Base-by-base conservation (phyloP, 2,888 invertebrate species). In the Achlya flavicornis region DNA sequence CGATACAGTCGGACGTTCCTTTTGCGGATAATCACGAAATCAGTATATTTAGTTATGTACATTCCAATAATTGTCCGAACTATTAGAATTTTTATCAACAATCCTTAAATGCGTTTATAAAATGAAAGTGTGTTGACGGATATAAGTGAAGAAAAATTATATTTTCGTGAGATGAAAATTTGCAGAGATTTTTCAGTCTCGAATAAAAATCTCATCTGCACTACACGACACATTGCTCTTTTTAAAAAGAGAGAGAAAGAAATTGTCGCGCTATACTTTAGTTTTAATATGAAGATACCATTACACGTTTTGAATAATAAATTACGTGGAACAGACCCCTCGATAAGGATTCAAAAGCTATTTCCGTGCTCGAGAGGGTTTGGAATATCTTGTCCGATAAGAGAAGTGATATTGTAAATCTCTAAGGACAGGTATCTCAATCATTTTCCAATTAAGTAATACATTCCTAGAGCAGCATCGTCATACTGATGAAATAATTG, bases 251-350 rank as follows among this genome's bases (percentile, higher is more conserved):
- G n/a, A n/a, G 1, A 46, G 7, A 43, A 43, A 43, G 43, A n/a
- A n/a, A 41, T 41, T 46, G 46, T 46, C 14, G 6, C 46, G 3
- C n/a, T 43, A 43, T 48, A 53, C 53, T 53, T 19, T 53, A 8
- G 3, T 53, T 53, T 53, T 53, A 26, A 26, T 26, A 53, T 19
- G 53, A 19, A 53, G 19, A 3, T 4, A 53, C 53, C 53, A 19
- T 53, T n/a, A 53, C 4, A 7, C 53, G 53, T 53, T 53, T 53
- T 53, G 53, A 63, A 57, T 61, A 59, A 67, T 53, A 53, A 19
- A 53, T 53, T 19, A 19, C 19, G 19, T 53, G 3, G 19, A 53
- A 19, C 53, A 19, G 53, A 53, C 53, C n/a, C 53, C 53, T 53
- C 53, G 53, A 53, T 53, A 53, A 53, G 53, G 10, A 16, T 53